Evolutionary conservation across 1,140 invertebrate species (phyloP).

Genomic region (Pogonomyrmex californicus): DNA sequence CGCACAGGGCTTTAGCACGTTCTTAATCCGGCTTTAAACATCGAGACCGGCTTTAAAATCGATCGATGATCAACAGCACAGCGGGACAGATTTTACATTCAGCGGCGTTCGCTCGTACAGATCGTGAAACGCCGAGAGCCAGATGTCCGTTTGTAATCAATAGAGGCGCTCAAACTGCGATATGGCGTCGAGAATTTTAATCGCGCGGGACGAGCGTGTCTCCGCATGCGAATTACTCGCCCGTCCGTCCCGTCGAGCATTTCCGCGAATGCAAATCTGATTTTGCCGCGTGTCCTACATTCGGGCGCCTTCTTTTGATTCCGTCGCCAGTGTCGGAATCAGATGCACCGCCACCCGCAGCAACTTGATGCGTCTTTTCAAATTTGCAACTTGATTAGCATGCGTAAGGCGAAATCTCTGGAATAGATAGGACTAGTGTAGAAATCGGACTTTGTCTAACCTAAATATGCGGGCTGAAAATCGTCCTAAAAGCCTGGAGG

Average conservation of each 20-base stretch:
- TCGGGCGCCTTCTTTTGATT: slow-evolving; percentile 27
- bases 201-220: slow-evolving; percentile 50
- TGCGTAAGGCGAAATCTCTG: slow-evolving; percentile 2
- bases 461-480: slow-evolving; percentile 12
- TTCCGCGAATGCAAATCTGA: slow-evolving; percentile 34
- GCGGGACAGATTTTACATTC: neutral
- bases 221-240: slow-evolving; percentile 45
- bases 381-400: slow-evolving; percentile 36
- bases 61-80: slow-evolving; percentile 33
- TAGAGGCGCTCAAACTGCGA: slow-evolving; percentile 21
- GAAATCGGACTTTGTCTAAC: neutral
- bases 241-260: neutral
- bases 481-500: neutral
- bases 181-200: slow-evolving; percentile 63
- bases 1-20: neutral
- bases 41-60: slow-evolving; percentile 1
- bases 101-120: neutral
- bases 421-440: neutral
- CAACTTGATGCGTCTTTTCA: slow-evolving; percentile 41
- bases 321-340: neutral
- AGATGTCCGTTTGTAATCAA: slow-evolving; percentile 50
- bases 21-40: slow-evolving; percentile 39
- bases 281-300: slow-evolving; percentile 30
- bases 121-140: slow-evolving; percentile 44
- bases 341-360: slow-evolving; percentile 16